Base-by-base conservation (phyloP, 2,113 vertebrate genomes). In the Triplophysa siluroides region DNA sequence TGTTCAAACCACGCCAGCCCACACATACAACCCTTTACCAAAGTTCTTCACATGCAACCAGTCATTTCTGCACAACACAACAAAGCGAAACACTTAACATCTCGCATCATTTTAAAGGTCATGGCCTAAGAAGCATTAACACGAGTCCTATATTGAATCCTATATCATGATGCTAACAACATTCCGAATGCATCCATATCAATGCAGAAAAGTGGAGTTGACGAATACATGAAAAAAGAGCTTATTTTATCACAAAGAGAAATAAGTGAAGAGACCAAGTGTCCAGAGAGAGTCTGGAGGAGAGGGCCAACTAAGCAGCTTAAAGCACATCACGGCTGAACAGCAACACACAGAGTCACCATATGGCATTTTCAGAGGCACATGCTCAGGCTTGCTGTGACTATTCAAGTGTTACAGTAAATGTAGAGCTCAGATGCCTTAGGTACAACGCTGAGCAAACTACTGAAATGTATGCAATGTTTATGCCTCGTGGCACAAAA, bases 1-100 rank as follows among this genome's bases (percentile, higher is more conserved):
- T 93, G 91, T 83, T 89, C 89, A 81, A n/a, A 29, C 41, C 62
- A 63, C 2, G 16, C 38, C 12, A 5, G n/a, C 3, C 13, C 71
- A 13, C 38, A 24, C 52, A 62, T 41, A 38, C 33, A 38, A 38
- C 26, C 21, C 54, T 41, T 62, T 38, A 66, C 47, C 64, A 45
- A 18, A 54, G 5, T 38, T 14, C 24, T 13, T 23, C 26, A 58
- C 50, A 47, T 47, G 11, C 41, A 43, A 43, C 6, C n/a, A n/a
- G n/a, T n/a, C n/a, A n/a, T n/a, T n/a, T n/a, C n/a, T n/a, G n/a
- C n/a, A n/a, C n/a, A n/a, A n/a, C 54, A n/a, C 47, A 75, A 75
- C 33, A 62, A 1, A 43, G 13, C 45, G 4, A 62, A 75, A 75
- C 9, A 45, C 21, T 23, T 41, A 26, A 56, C 29, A 52, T 4